Percentiles rank a stretch among this genome's conserved stretches.
Evolutionary conservation across 2,113 vertebrate genomes (phyloP).

Genomic region (Uria aalge): DNA sequence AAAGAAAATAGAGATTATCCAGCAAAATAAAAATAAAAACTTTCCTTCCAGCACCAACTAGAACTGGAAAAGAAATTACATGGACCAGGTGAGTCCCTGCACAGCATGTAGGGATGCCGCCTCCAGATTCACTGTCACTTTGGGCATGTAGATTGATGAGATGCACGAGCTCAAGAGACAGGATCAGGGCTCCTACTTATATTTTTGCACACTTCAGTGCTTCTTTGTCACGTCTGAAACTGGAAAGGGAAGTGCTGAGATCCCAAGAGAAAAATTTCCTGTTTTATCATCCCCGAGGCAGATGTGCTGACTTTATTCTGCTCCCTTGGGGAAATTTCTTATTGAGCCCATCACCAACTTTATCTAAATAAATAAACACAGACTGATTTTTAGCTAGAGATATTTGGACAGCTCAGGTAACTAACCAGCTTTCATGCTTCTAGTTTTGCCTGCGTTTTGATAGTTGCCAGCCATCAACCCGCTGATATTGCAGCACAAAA

Average conservation of each 20-base stretch:
- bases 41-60: not conserved
- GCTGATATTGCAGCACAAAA: not conserved
- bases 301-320: not conserved
- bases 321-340: not conserved
- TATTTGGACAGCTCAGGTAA: not conserved
- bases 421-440: not conserved
- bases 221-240: not conserved
- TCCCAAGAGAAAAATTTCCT: not conserved
- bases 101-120: accelerated
- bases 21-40: not conserved
- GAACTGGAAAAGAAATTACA: not conserved
- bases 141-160: not conserved
- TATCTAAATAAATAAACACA: not conserved
- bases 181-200: not conserved
- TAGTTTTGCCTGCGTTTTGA: not conserved
- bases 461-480: not conserved
- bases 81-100: not conserved
- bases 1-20: not conserved
- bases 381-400: not conserved
- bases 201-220: not conserved
- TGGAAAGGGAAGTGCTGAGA: not conserved
- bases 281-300: not conserved
- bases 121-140: not conserved
- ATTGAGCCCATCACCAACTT: not conserved
- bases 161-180: not conserved